Percentiles rank a stretch among this genome's conserved stretches.
phyloP scores from a whole-genome alignment of 2,113 vertebrate species.

The Hemichromis elongatus region DNA sequence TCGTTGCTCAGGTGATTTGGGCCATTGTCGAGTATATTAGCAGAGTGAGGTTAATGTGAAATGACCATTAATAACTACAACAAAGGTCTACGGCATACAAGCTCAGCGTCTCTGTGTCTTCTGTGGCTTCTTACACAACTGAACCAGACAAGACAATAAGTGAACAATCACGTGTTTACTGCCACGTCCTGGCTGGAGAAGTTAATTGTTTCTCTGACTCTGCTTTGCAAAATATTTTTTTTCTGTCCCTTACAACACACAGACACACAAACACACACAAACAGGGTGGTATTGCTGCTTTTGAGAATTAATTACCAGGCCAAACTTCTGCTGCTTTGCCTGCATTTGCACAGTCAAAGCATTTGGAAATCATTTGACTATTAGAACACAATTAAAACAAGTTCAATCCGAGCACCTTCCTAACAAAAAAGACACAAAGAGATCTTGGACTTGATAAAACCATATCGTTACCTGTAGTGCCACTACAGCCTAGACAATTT shows the following conservation, averaged over 20 bases:
- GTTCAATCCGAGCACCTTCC: background rate
- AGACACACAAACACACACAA: background rate
- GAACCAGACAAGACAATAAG: constrained; percentile 41
- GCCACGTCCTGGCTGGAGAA: constrained; percentile 50
- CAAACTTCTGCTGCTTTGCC: constrained; percentile 24
- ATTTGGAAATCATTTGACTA: background rate
- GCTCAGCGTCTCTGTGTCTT: constrained; percentile 7
- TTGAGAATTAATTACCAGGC: constrained; percentile 49
- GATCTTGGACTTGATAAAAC: constrained; percentile 36
- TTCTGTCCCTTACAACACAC: background rate
- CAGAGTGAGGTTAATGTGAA: constrained; percentile 58
- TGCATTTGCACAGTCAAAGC: constrained; percentile 27
- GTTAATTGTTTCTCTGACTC: constrained; percentile 62
- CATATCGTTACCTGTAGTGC: constrained; percentile 42
- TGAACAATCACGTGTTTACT: constrained; percentile 52
- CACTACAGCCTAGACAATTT: constrained; percentile 47
- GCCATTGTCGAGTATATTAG: constrained; percentile 69
- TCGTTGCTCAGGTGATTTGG: constrained; percentile 72
- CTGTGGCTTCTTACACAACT: background rate
- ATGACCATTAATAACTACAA: constrained; percentile 67
- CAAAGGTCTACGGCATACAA: constrained; percentile 43
- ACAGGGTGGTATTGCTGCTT: background rate
- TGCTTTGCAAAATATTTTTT: constrained; percentile 33
- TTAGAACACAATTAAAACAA: background rate
- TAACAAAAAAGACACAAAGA: background rate